Evolutionary conservation across 2,113 vertebrate genomes (phyloP).

Genomic region (Ploceus nigricollis): DNA sequence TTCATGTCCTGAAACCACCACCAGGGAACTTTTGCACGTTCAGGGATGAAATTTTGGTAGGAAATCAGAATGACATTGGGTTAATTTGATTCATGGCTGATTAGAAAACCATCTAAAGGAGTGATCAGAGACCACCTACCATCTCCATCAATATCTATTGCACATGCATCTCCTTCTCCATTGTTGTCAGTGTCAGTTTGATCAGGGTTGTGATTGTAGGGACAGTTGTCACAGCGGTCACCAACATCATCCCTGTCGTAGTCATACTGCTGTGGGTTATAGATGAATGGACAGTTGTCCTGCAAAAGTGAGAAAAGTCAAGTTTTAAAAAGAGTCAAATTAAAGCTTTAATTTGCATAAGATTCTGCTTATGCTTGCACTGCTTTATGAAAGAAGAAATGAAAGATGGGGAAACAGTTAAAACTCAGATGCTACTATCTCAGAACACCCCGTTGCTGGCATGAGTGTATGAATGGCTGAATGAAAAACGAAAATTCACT

Average conservation of each 20-base stretch:
- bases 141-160: slow-evolving; percentile 94
- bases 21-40: background rate
- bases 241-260: slow-evolving; percentile 94
- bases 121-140: slow-evolving; percentile 72
- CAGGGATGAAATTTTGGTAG: background rate
- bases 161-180: slow-evolving; percentile 94
- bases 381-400: background rate
- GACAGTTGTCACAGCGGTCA: slow-evolving; percentile 95
- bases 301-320: slow-evolving; percentile 57
- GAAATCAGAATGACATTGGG: background rate
- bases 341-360: background rate
- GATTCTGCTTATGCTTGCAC: background rate
- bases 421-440: background rate
- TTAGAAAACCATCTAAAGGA: background rate
- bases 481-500: background rate
- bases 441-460: background rate
- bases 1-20: background rate
- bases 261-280: slow-evolving; percentile 95
- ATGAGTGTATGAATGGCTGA: background rate
- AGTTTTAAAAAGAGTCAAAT: background rate
- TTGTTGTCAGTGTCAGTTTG: slow-evolving; percentile 95
- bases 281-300: slow-evolving; percentile 95
- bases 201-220: slow-evolving; percentile 92
- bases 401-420: background rate
- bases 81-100: background rate